phyloP scores from a whole-genome alignment of 30 jellyfish, hydroid and myxozoan species.

The Hydractinia echinata region DNA sequence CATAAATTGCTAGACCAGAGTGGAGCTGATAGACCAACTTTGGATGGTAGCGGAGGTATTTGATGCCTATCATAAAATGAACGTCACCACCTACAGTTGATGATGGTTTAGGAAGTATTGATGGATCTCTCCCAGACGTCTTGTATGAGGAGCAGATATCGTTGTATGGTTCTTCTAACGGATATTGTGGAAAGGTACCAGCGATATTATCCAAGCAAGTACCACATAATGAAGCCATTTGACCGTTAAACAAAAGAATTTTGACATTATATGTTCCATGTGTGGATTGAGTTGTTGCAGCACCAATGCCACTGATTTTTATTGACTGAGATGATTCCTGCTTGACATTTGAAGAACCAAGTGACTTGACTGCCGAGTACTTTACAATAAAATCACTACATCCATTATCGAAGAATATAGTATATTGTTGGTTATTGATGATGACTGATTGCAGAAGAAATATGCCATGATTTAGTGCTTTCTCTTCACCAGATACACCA shows the following conservation, averaged over 20 bases:
- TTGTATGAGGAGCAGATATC: neutral
- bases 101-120: slow-evolving; percentile 12
- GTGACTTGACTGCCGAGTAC: neutral
- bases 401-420: slow-evolving; percentile 8
- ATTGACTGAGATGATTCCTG: neutral
- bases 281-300: slow-evolving; percentile 15
- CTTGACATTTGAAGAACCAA: neutral
- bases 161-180: neutral
- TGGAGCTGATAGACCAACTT: slow-evolving; percentile 7
- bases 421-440: neutral
- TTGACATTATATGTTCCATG: slow-evolving; percentile 11
- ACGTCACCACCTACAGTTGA: slow-evolving; percentile 34
- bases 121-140: neutral
- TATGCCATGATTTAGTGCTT: neutral
- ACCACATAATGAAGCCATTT: slow-evolving; percentile 19
- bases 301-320: slow-evolving; percentile 24
- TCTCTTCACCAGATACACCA: neutral
- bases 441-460: neutral
- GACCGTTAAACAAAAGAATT: slow-evolving; percentile 9
- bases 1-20: slow-evolving; percentile 12
- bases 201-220: slow-evolving; percentile 31
- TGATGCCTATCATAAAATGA: slow-evolving; percentile 31
- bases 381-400: neutral
- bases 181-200: slow-evolving; percentile 16
- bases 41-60: slow-evolving; percentile 11